phyloP scores from a whole-genome alignment of 2,888 invertebrate genomes.

The Hyposoter dolosus region DNA sequence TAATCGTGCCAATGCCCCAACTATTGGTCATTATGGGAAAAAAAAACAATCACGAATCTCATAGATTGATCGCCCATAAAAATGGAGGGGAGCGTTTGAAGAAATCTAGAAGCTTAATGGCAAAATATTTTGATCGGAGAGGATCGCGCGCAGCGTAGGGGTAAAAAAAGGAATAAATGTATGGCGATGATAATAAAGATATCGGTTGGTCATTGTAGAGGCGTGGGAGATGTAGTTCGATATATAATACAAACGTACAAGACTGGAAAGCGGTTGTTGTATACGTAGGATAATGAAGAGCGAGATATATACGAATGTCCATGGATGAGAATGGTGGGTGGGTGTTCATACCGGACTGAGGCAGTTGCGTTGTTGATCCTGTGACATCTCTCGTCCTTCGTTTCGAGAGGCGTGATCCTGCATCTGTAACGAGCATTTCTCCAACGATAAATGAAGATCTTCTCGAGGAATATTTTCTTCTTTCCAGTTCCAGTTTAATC shows the following conservation, averaged over 20 bases:
- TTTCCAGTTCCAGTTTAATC: constrained; percentile 66
- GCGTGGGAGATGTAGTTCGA: constrained; percentile 82
- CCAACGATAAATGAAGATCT: constrained; percentile 68
- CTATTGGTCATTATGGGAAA: not conserved
- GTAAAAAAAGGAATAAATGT: constrained; percentile 47
- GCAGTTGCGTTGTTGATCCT: constrained; percentile 66
- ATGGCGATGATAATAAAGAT: constrained; percentile 81
- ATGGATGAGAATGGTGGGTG: constrained; percentile 74
- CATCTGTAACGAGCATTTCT: constrained; percentile 49
- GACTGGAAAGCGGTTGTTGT: constrained; percentile 53
- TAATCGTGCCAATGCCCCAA: not conserved
- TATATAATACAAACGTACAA: constrained; percentile 68
- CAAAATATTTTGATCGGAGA: constrained; percentile 73
- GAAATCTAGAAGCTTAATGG: not conserved
- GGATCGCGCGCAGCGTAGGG: constrained; percentile 58
- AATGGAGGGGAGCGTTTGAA: not conserved
- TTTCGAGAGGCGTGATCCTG: constrained; percentile 67
- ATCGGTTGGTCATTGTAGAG: constrained; percentile 75
- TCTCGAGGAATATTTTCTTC: constrained; percentile 59
- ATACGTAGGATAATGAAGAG: constrained; percentile 38
- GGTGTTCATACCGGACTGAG: constrained; percentile 78
- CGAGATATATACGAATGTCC: constrained; percentile 34
- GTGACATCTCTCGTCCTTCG: constrained; percentile 63
- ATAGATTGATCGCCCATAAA: not conserved
- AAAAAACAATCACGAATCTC: not conserved